Base-by-base conservation (phyloP, 2,113 vertebrate species). In the Ellobius talpinus region DNA sequence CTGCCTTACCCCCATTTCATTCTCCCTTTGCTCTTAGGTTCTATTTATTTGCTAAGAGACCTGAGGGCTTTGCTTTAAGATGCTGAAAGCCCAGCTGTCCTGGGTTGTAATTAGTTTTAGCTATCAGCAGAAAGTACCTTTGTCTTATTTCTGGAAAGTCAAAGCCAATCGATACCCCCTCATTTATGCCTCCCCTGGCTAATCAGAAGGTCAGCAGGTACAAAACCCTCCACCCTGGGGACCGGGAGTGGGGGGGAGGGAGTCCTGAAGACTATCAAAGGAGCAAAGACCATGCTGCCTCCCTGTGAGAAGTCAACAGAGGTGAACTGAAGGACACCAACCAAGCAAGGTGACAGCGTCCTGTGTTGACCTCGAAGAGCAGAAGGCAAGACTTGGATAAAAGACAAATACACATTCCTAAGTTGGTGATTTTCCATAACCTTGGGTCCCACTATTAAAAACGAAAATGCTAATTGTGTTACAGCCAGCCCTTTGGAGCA, bases 81-180 rank as follows among this genome's bases (percentile, higher is more conserved):
- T 90, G 94, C 96, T 68, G 86, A 84, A 97, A 96, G 92, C 65
- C 93, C 68, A 76, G 79, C 0, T 9, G 95, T 78, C 74, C 82
- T 21, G 26, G 19, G 66, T 87, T 97, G 95, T 97, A 98, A 97
- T 98, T 97, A 98, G 95, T 92, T 95, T 93, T 79, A 70, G 50
- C 93, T 92, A 96, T 85, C 90, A 84, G 96, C 81, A 95, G 74
- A 94, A 96, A 96, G 78, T 81, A 93, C 82, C 93, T 97, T 55
- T 96, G 92, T 98, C 95, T 95, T 88, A 95, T 90, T 97, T 92
- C 97, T 95, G 50, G 23, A 93, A 97, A 97, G 95, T 52, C 45
- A 98, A 52, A 77, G 68, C 76, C 68, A 70, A 97, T 97, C 93
- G 3, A 97, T 97, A 96, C 66, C 39, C 87, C 19, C 47, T 72